phyloP scores from a whole-genome alignment of 2,797 vertebrate genomes.

The Xiphorhynchus erythropygius region DNA sequence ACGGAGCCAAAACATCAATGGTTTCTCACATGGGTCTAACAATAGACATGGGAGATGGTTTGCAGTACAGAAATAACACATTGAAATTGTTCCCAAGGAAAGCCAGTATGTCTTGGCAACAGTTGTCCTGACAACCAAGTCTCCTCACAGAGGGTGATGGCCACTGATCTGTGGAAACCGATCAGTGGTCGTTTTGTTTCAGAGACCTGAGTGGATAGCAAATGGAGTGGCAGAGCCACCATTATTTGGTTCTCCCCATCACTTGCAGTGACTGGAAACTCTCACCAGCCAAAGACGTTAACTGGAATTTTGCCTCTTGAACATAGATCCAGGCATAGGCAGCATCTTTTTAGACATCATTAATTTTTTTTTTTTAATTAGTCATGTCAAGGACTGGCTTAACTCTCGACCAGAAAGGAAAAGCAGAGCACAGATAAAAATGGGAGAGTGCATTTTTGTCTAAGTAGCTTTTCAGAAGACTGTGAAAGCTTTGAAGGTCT shows the following conservation, averaged over 20 bases:
- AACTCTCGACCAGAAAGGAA: background rate
- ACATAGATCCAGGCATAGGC: background rate
- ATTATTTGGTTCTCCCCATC: background rate
- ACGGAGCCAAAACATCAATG: background rate
- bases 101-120: constrained; percentile 30
- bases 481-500: background rate
- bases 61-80: background rate
- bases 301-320: background rate
- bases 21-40: background rate
- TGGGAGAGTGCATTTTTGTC: background rate
- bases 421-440: background rate
- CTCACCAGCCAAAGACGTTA: background rate
- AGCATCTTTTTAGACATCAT: background rate
- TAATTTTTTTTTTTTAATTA: background rate
- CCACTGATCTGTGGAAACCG: background rate
- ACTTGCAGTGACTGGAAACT: background rate
- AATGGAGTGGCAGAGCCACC: background rate
- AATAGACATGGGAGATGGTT: background rate
- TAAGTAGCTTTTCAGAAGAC: background rate
- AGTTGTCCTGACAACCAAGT: constrained; percentile 42
- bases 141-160: background rate
- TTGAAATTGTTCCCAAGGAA: background rate
- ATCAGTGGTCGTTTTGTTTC: background rate
- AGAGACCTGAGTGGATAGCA: background rate
- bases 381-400: background rate